phyloP scores from a whole-genome alignment of 2,113 vertebrate species.

The Strigops habroptila region DNA sequence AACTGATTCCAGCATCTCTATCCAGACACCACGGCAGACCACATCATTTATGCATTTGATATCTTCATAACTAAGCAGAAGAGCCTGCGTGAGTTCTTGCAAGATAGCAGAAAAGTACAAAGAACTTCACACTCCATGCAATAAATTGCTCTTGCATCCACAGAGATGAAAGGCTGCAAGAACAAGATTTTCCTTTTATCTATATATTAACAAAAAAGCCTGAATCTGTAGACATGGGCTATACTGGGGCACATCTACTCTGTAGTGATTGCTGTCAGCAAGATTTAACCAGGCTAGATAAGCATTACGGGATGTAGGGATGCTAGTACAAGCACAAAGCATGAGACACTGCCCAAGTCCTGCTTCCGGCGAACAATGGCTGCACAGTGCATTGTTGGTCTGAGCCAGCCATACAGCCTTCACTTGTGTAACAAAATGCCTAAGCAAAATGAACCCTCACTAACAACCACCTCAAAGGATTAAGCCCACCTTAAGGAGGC shows the following conservation, averaged over 20 bases:
- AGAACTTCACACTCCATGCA: constrained; percentile 5
- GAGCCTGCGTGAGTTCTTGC: constrained; percentile 42
- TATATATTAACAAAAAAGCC: constrained; percentile 47
- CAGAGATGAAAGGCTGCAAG: constrained; percentile 58
- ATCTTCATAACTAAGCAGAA: constrained; percentile 40
- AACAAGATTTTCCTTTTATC: constrained; percentile 63
- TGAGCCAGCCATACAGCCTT: background rate
- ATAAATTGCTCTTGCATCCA: constrained; percentile 38
- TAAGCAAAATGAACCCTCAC: background rate
- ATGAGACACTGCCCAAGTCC: background rate
- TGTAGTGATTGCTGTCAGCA: constrained; percentile 10
- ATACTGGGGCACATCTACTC: background rate
- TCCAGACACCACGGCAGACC: background rate
- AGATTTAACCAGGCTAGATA: constrained; percentile 8
- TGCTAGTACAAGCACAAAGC: background rate
- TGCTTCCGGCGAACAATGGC: background rate
- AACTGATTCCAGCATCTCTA: background rate
- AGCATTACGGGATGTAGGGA: background rate
- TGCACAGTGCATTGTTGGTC: background rate
- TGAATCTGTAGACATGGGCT: constrained; percentile 19
- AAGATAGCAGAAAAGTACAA: constrained; percentile 58
- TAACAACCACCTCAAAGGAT: constrained; percentile 39
- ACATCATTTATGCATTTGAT: background rate
- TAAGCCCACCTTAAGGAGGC: background rate
- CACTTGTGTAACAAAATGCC: background rate